Evolutionary conservation across 2,888 invertebrate species (phyloP).

Genomic region (Lycia hirtaria): DNA sequence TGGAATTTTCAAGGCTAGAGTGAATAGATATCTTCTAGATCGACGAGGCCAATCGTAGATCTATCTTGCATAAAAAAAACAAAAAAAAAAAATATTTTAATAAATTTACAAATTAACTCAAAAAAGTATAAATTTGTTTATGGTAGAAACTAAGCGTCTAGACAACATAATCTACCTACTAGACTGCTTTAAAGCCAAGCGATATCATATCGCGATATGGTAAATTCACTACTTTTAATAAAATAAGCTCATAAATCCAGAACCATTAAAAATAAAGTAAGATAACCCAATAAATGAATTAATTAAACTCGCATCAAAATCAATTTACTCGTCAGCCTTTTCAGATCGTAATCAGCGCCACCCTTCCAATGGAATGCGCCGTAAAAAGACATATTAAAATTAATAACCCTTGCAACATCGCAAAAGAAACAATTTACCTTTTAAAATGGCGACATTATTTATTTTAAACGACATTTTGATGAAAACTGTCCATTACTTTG

Average conservation of each 20-base stretch:
- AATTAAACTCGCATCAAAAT: constrained; percentile 20
- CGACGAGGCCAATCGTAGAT: too few species aligned
- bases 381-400: constrained; percentile 28
- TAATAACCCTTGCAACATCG: constrained; percentile 26
- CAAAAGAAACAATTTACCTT: constrained; percentile 34
- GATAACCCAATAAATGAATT: background rate
- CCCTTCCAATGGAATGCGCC: constrained; percentile 29
- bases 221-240: too few species aligned
- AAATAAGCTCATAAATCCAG: too few species aligned
- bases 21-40: too few species aligned
- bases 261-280: background rate
- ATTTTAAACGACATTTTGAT: constrained; percentile 38
- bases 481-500: constrained; percentile 21
- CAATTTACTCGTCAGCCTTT: constrained; percentile 13
- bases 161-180: too few species aligned
- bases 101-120: background rate
- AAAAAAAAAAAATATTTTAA: background rate
- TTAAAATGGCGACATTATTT: constrained; percentile 35
- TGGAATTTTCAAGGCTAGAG: too few species aligned
- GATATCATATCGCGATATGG: too few species aligned
- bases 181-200: too few species aligned
- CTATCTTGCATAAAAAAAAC: too few species aligned
- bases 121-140: too few species aligned
- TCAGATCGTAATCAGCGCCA: constrained; percentile 15
- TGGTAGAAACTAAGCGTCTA: too few species aligned